Base-by-base conservation (phyloP, 2,797 vertebrate species). In the Semaprochilodus insignis region DNA sequence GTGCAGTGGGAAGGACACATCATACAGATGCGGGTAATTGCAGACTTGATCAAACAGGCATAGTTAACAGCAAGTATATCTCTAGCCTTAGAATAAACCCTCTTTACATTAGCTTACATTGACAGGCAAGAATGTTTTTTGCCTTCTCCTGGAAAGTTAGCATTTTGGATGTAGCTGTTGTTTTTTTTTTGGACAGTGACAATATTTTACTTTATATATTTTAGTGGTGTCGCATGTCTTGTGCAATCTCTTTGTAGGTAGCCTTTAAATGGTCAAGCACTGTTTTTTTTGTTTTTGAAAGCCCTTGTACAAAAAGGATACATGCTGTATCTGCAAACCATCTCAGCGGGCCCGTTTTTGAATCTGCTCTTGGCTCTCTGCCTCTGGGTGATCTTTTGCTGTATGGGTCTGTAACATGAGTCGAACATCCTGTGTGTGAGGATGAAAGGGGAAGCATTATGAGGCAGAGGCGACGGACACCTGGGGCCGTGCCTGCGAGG, bases 381-480 rank as follows among this genome's bases (percentile, higher is more conserved):
- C 40, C 63, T 81, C 77, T 84, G 67, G 40, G 81, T 52, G 74
- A 77, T 74, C 66, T 81, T 74, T 75, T 83, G 69, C 57, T 55
- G 60, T 75, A 86, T 51, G 57, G 65, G 70, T 66, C 31, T 74
- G 65, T 83, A 77, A 79, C 75, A 74, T 57, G 84, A 79, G 74
- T 59, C 71, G 48, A 59, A 77, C 76, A 79, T 88, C 78, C 85
- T 83, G 81, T 80, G 21, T 83, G 67, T 60, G n/a, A 83, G 84
- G 81, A 86, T 67, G 66, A 82, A 83, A 88, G 75, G 54, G 63
- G 62, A 52, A 52, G 80, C 59, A 87, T 90, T 85, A 87, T 85
- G 85, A 88, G 85, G 86, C 86, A 87, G 88, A 87, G 87, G 88
- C 76, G 84, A 88, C 54, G 54, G 87, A 87, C 90, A 92, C 89